Base-by-base conservation (phyloP, 2,888 invertebrate species). In the Timema podura region DNA sequence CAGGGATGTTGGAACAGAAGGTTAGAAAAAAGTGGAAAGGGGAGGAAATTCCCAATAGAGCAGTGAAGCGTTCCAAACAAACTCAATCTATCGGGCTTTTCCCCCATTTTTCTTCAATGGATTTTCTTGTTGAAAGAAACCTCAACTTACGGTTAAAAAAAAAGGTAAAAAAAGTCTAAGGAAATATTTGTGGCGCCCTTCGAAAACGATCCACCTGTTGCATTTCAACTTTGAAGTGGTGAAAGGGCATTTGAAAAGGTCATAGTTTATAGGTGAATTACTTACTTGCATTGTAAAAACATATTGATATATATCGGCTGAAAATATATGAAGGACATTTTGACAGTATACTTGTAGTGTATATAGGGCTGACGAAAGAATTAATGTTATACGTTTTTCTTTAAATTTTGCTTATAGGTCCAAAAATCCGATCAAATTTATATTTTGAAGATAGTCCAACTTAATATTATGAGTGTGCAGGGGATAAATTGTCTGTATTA, bases 61-160 rank as follows among this genome's bases (percentile, higher is more conserved):
- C 65, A 48, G 66, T 59, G 69, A 59, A 59, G 48, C 66, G 69
- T 15, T 57, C 47, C 57, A 66, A 57, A 59, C 47, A 66, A 57
- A 59, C 66, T 66, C 69, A 69, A 69, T 69, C 57, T 48, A 69
- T 69, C 69, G 69, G 69, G 65, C 69, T 65, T 65, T 57, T 59
- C 59, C 65, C 59, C 69, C 61, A 61, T 61, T 61, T 61, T 61
- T 61, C 61, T 61, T 61, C 61, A 13, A 61, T 61, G 61, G 30
- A 61, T 61, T 61, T 61, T 45, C 61, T 61, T 61, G 61, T 45
- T 61, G 61, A 61, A 61, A 61, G 30, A 61, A 61, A 61, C 61
- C 61, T 61, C 61, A 61, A 61, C 61, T 61, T 30, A 45, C 2
- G 6, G 61, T 6, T 16, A 44, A 45, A 61, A 45, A 61, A 61